A percentile compares a stretch with the other conserved stretches of the same genome.
These are phyloP conservation scores for Caranx melampygus DNA, from an alignment of 2,113 vertebrate species.

Conservation along the genomic window DNA sequence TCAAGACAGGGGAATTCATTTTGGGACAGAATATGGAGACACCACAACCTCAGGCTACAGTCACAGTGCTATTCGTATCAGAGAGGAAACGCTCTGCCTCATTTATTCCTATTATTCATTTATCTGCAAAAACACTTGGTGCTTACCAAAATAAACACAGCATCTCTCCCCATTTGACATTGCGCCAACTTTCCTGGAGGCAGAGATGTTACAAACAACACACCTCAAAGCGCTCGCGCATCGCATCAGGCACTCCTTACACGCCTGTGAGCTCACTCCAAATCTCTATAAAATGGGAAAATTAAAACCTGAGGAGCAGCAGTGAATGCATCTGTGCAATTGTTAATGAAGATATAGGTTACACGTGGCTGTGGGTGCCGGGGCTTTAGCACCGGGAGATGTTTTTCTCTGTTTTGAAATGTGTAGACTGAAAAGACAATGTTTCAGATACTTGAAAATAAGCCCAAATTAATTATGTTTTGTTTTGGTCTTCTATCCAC, in stretches of 20 bases:
- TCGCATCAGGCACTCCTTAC: constrained; percentile 22
- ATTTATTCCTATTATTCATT: constrained; percentile 57
- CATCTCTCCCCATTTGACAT: constrained; percentile 38
- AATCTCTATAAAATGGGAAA: constrained; percentile 23
- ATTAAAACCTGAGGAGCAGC: constrained; percentile 22
- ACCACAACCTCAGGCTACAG: constrained; percentile 12
- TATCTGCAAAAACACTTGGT: constrained; percentile 49
- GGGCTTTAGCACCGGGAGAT: background rate
- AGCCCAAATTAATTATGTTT: constrained; percentile 6
- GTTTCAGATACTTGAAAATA: constrained; percentile 14
- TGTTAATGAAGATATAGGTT: constrained; percentile 33
- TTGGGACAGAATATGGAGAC: constrained; percentile 5
- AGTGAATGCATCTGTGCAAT: constrained; percentile 10
- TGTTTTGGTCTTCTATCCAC: constrained; percentile 10
- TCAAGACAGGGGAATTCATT: constrained; percentile 3
- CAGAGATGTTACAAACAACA: constrained; percentile 38
- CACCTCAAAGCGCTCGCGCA: constrained; percentile 48
- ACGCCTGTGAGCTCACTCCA: constrained; percentile 40
- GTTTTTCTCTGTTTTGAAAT: constrained; percentile 5
- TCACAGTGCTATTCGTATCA: constrained; percentile 16
- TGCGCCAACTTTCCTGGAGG: constrained; percentile 51
- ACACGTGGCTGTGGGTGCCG: background rate
- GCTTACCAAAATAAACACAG: constrained; percentile 54
- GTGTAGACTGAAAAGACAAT: background rate
- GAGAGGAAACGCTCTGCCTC: constrained; percentile 36